A percentile compares a stretch with the other conserved stretches of the same genome.
Conservation (phyloP, 2,888 invertebrate species). For the Syrista parreyssii region DNA sequence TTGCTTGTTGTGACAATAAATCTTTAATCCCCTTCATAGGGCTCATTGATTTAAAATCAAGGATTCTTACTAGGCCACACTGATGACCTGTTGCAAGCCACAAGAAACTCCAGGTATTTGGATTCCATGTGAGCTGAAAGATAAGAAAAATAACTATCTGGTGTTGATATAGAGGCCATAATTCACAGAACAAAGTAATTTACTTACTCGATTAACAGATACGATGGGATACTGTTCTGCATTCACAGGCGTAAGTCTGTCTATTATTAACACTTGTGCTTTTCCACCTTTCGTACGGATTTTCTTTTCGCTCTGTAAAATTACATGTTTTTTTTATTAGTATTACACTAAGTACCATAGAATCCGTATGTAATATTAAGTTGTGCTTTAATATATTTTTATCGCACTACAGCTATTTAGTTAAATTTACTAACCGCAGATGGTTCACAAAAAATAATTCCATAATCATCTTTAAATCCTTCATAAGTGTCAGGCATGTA, state of each 20-base stretch:
- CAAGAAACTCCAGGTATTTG: slow-evolving; percentile 65
- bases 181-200: slow-evolving; percentile 7
- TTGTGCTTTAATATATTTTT: not conserved
- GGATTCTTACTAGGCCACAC: slow-evolving; percentile 64
- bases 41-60: slow-evolving; percentile 49
- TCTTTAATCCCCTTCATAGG: slow-evolving; percentile 28
- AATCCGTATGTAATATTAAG: not conserved
- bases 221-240: slow-evolving; percentile 62
- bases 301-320: slow-evolving; percentile 10
- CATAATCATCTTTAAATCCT: slow-evolving; percentile 56
- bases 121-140: slow-evolving; percentile 65
- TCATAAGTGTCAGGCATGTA: slow-evolving; percentile 56
- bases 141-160: slow-evolving; percentile 14
- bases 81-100: slow-evolving; percentile 66
- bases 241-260: slow-evolving; percentile 43
- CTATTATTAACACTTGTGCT: slow-evolving; percentile 30
- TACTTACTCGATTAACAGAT: slow-evolving; percentile 59
- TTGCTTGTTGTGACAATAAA: slow-evolving; percentile 34
- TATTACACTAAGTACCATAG: not conserved
- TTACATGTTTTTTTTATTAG: not conserved
- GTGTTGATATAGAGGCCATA: not conserved
- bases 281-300: slow-evolving; percentile 28
- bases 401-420: not conserved
- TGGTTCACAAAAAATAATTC: slow-evolving; percentile 54
- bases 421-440: not conserved